phyloP scores from a whole-genome alignment of 2,888 invertebrate species.

The Amiota minor region DNA sequence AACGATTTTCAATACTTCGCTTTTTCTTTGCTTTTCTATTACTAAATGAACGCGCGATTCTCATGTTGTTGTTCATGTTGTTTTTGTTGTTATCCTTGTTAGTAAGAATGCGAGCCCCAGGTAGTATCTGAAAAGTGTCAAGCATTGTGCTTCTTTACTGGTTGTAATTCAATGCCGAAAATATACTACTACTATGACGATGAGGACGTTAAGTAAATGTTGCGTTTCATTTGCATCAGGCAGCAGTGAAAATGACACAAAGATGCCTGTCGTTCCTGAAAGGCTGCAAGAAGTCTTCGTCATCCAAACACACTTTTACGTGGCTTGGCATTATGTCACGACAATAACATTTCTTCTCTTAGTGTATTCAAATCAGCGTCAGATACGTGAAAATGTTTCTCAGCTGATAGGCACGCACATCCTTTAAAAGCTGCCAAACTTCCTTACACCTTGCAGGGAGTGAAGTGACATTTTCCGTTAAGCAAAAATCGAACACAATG shows the following conservation, averaged over 20 bases:
- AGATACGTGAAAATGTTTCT: background rate
- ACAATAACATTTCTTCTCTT: background rate
- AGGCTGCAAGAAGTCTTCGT: background rate
- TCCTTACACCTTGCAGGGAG: too few relatives aligned
- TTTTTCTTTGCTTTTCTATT: slow-evolving; percentile 34
- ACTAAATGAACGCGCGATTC: slow-evolving; percentile 43
- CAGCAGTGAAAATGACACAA: background rate
- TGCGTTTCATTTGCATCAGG: background rate
- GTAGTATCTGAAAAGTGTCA: background rate
- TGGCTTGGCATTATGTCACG: background rate
- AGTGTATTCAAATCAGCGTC: background rate
- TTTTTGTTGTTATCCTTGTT: background rate
- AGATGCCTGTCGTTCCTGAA: background rate
- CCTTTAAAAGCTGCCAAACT: too few relatives aligned
- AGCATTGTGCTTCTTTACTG: background rate
- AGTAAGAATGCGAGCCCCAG: too few relatives aligned
- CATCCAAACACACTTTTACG: background rate
- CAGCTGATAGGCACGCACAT: slow-evolving; percentile 12
- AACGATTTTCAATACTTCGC: slow-evolving; percentile 35
- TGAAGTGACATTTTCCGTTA: slow-evolving; percentile 68
- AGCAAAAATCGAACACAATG: too few relatives aligned
- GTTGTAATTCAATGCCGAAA: slow-evolving; percentile 22
- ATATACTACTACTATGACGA: background rate
- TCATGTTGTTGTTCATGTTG: background rate
- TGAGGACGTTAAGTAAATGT: background rate